Evolutionary conservation across 2,888 invertebrate genomes (phyloP).

Genomic region (Sericinus montela): DNA sequence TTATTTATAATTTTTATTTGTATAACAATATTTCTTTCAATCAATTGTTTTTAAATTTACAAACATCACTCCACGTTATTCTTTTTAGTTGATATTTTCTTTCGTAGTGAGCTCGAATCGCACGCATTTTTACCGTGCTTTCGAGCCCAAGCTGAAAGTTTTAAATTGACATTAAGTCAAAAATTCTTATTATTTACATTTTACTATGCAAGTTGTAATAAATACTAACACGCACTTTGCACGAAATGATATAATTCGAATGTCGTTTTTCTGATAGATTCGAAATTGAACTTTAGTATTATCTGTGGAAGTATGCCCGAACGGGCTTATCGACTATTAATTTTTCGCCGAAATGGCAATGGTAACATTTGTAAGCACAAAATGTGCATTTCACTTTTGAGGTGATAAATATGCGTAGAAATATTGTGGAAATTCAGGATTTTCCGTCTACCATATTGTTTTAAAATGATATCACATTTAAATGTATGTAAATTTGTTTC

Average conservation of each 20-base stretch:
- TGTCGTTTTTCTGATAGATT: slow-evolving; percentile 68
- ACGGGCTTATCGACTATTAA: neutral
- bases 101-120: slow-evolving; percentile 13
- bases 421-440: too few species aligned
- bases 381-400: slow-evolving; percentile 1
- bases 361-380: slow-evolving; percentile 5
- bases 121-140: slow-evolving; percentile 21
- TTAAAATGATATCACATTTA: too few species aligned
- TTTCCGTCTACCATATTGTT: too few species aligned
- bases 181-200: neutral
- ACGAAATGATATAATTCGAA: slow-evolving; percentile 18
- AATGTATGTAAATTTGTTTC: too few species aligned
- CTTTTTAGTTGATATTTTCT: slow-evolving; percentile 2
- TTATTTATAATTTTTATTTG: slow-evolving; percentile 27
- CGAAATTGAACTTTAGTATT: slow-evolving; percentile 72
- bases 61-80: slow-evolving; percentile 14
- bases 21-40: slow-evolving; percentile 16
- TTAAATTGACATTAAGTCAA: neutral
- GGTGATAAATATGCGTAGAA: slow-evolving; percentile 14
- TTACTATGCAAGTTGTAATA: neutral
- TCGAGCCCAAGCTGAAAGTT: neutral
- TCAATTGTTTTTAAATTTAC: slow-evolving; percentile 5
- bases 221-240: neutral
- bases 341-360: neutral
- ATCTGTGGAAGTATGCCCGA: slow-evolving; percentile 43